Evolutionary conservation across 2,113 vertebrate genomes (phyloP), one percentile per base, ranked within the genome.

Genomic region (Microcebus murinus): DNA sequence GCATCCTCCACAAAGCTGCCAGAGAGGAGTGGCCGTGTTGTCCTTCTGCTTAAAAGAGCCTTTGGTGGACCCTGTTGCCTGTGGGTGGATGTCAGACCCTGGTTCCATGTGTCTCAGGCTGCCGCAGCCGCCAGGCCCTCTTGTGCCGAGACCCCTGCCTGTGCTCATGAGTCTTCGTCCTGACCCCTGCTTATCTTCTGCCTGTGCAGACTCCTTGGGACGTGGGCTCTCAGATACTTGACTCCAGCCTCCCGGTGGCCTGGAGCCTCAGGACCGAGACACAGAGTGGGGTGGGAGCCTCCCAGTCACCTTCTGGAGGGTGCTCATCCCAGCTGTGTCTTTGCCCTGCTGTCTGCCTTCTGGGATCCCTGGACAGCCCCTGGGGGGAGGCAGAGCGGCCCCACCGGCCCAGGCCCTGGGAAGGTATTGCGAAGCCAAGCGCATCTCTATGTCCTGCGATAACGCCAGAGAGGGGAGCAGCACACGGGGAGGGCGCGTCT

Each of bases 101-200:
- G 6, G 15, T 63, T 57, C 65, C 3, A 0, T 3, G 8, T 50
- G 39, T 4, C 17, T 27, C 68, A 29, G 11, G 36, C 0, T 0
- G 6, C 48, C 29, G 15, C 45, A 81, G 81, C 39, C 15, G 29
- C 61, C 21, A 71, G 21, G 11, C 27, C 20, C n/a, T 34, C 36
- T 65, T 6, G 17, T 42, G 34, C 29, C 27, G 0, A 31, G 61
- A 18, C 27, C 14, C 42, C 83, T 48, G 90, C n/a, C 67, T 57
- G 1, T 29, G 31, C 2, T 71, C 45, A 17, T 1, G 0, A 45
- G 39, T n/a, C 29, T 70, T 31, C 3, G 48, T 21, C 55, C 55
- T 63, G 31, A 0, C 90, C 36, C 39, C 17, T 55, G 39, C 8
- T 27, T 29, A 4, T 65, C 61, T 65, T 13, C 27, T 3, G 13